Conservation (phyloP, 2,888 invertebrate species). For the Anorthoa munda region DNA sequence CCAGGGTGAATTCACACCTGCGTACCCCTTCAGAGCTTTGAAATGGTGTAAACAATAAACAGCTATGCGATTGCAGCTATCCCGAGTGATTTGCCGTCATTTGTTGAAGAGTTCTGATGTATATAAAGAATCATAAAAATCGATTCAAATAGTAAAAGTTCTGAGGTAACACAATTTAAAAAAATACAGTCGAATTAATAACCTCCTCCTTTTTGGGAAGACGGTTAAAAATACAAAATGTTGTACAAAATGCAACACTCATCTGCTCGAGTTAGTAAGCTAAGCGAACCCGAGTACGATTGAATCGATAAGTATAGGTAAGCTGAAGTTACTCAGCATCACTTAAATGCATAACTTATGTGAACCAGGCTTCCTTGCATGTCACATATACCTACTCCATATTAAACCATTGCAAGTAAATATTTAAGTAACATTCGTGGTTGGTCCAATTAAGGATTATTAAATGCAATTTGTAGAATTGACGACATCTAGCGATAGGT, state of each 20-base stretch:
- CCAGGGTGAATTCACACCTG: too few relatives aligned
- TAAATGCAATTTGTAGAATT: conserved; percentile 33
- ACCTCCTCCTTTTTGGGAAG: too few relatives aligned
- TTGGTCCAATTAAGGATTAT: conserved; percentile 30
- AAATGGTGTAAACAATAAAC: too few relatives aligned
- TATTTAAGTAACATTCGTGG: conserved; percentile 34
- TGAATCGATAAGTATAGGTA: conserved; percentile 24
- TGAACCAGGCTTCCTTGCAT: conserved; percentile 10
- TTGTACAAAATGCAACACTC: neutral
- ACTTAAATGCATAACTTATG: conserved; percentile 35
- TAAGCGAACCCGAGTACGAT: neutral
- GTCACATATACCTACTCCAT: conserved; percentile 6
- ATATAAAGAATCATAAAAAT: too few relatives aligned
- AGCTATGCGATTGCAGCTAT: too few relatives aligned
- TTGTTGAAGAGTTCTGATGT: too few relatives aligned
- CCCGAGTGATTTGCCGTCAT: too few relatives aligned
- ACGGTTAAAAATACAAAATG: too few relatives aligned
- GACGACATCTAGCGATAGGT: neutral
- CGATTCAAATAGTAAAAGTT: too few relatives aligned
- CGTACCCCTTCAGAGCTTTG: too few relatives aligned
- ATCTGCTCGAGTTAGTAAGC: conserved; percentile 13
- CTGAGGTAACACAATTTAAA: too few relatives aligned
- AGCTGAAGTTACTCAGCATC: conserved; percentile 8
- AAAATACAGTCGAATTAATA: too few relatives aligned
- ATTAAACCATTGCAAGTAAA: conserved; percentile 42